A percentile compares a stretch with the other conserved stretches of the same genome.
Conservation (phyloP, 2,888 invertebrate species). For the Blastobasis lacticolella region DNA sequence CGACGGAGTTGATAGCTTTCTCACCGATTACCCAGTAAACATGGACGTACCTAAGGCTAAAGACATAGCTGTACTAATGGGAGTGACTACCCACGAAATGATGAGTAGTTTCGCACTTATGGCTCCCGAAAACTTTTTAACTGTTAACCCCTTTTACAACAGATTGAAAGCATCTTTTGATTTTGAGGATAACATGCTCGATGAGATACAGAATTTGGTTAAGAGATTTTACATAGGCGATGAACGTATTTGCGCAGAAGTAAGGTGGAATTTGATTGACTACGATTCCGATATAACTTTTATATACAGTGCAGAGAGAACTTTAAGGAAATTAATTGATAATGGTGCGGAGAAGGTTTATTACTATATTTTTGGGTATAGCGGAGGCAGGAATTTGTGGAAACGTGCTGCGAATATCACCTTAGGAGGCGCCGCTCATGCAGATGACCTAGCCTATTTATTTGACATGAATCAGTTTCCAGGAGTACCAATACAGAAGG, state of each 20-base stretch:
- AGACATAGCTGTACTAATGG: slow-evolving; percentile 34
- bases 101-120: slow-evolving; percentile 13
- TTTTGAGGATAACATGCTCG: slow-evolving; percentile 12
- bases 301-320: slow-evolving; percentile 18
- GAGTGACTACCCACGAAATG: slow-evolving; percentile 38
- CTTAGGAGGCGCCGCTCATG: slow-evolving; percentile 20
- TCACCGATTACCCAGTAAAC: slow-evolving; percentile 30
- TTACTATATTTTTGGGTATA: slow-evolving; percentile 26
- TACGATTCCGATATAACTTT: slow-evolving; percentile 16
- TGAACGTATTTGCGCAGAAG: slow-evolving; percentile 14
- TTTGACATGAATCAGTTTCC: slow-evolving; percentile 20
- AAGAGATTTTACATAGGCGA: slow-evolving; percentile 23
- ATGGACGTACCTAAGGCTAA: slow-evolving; percentile 26
- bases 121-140: slow-evolving; percentile 19
- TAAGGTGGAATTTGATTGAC: slow-evolving; percentile 12
- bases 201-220: slow-evolving; percentile 19
- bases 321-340: slow-evolving; percentile 16
- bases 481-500: slow-evolving; percentile 8
- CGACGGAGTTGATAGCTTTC: slow-evolving; percentile 30
- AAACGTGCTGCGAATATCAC: slow-evolving; percentile 17
- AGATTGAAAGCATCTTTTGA: slow-evolving; percentile 11
- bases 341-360: slow-evolving; percentile 17
- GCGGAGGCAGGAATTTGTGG: slow-evolving; percentile 21
- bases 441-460: slow-evolving; percentile 28
- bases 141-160: slow-evolving; percentile 20